These are phyloP conservation scores for Megatriorchis doriae DNA, from an alignment of 2,113 vertebrate genomes.

Conservation along the genomic window DNA sequence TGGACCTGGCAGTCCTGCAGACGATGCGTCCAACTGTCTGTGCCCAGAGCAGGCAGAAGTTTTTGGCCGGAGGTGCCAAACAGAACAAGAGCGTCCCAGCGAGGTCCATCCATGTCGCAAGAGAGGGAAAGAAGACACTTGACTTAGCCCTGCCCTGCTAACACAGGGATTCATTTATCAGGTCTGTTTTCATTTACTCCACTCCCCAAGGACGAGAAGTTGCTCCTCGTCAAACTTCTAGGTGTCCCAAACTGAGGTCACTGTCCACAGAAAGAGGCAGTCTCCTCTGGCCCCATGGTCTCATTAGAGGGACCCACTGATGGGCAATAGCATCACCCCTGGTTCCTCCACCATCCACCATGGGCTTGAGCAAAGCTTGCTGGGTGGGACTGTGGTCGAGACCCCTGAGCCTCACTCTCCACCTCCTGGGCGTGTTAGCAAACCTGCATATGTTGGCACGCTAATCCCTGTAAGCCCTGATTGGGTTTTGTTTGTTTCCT, in stretches of 20 bases:
- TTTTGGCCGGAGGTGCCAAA: background rate
- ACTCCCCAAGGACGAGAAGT: background rate
- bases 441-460: background rate
- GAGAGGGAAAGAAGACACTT: background rate
- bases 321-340: background rate
- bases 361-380: background rate
- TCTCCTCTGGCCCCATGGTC: background rate
- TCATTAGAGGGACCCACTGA: background rate
- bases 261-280: background rate
- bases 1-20: background rate
- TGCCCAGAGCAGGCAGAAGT: background rate
- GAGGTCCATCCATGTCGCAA: accelerated
- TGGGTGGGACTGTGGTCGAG: background rate
- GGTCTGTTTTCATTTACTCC: background rate
- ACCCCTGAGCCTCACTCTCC: background rate
- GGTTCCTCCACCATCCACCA: background rate
- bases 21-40: background rate
- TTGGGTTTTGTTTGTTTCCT: conserved; percentile 28
- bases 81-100: background rate
- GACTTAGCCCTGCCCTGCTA: background rate
- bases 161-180: accelerated
- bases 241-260: background rate
- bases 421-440: background rate
- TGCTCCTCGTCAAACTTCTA: background rate
- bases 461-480: background rate